Conservation (phyloP, 53 echinoderm and acorn worm species). For the Antedon mediterranea region DNA sequence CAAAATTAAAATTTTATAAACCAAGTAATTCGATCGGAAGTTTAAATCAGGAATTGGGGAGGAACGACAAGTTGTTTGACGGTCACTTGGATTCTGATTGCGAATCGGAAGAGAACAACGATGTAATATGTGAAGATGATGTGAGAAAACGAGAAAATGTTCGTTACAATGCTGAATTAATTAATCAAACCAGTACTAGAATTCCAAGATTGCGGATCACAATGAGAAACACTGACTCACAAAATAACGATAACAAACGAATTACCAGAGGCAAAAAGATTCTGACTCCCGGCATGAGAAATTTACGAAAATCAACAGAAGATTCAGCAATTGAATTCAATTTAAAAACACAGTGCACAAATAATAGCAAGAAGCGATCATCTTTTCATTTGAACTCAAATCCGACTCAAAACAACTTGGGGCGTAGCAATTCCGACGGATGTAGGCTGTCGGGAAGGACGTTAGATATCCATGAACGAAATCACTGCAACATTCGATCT, state of each 20-base stretch:
- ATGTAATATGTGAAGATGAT: constrained; percentile 7
- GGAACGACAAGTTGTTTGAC: neutral
- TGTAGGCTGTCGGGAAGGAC: neutral
- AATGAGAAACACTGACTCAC: constrained; percentile 49
- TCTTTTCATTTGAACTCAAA: neutral
- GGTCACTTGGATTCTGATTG: neutral
- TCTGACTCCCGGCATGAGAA: neutral
- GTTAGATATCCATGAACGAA: neutral
- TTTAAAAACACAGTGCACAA: neutral
- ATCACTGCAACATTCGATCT: too few species aligned
- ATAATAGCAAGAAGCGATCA: neutral
- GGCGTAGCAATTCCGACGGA: neutral
- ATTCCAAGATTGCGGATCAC: constrained; percentile 74
- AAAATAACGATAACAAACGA: neutral
- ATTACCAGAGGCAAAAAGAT: neutral
- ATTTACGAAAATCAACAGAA: neutral
- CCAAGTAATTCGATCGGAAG: neutral
- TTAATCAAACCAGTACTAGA: constrained; percentile 23
- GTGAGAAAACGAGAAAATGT: constrained; percentile 32
- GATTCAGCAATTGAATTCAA: neutral
- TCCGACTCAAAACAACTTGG: neutral
- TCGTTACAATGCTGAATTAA: constrained; percentile 37
- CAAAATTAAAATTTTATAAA: constrained; percentile 14
- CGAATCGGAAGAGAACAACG: neutral
- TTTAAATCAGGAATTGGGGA: neutral